Base-by-base conservation (phyloP, 2,797 vertebrate species). In the Brachyalestes nurse region DNA sequence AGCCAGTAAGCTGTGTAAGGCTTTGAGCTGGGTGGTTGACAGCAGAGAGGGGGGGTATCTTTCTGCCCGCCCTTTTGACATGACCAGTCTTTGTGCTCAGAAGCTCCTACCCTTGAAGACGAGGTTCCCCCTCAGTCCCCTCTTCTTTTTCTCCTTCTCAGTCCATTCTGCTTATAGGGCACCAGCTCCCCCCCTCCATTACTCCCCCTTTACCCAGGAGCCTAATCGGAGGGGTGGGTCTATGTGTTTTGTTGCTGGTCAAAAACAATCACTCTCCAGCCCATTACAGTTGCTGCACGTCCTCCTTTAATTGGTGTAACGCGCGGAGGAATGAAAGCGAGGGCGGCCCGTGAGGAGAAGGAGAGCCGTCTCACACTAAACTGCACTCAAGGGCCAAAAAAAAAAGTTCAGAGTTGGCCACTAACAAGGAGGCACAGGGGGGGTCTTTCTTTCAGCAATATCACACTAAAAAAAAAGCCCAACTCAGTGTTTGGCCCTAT, bases 261-360 rank as follows among this genome's bases (percentile, higher is more conserved):
- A 97, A 96, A 97, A 98, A 98, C 97, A 99, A 99, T 98, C 96
- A 96, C 93, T 93, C 94, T 93, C 93, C 94, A 93, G 96, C 95
- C 96, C 96, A 97, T 98, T 98, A 99, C 96, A 97, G 98, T 98
- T 97, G 95, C 96, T 97, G 96, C 97, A 97, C 95, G 96, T 98
- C 96, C 94, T 91, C 94, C 96, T 97, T 97, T 98, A 97, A 96
- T 95, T 97, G 96, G 96, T 96, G 96, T 96, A 96, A 96, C 94
- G 95, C 94, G 57, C 93, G 94, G 94, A 94, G 92, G 93, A 91
- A 94, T 94, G 94, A 95, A 95, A 95, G 94, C 93, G 94, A 95
- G 92, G 93, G 91, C 94, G 93, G 93, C 93, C 93, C 91, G 91
- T 91, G 94, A 96, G 95, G 92, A 93, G 92, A 47, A 47, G 95